Evolutionary conservation across 2,888 invertebrate genomes (phyloP), one percentile per base, ranked within the genome.

Genomic region (Limenitis camilla): DNA sequence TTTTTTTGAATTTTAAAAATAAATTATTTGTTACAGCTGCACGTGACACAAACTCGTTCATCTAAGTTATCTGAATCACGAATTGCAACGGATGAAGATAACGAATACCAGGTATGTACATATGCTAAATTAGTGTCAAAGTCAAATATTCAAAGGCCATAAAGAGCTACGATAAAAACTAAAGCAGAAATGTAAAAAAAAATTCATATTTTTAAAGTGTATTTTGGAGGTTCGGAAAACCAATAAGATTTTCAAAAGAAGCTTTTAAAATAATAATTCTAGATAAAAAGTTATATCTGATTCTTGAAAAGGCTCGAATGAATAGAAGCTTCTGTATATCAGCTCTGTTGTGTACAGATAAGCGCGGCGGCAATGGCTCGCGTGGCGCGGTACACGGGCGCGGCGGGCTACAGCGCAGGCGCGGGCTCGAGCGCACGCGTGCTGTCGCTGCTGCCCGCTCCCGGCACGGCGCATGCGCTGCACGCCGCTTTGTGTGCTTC

Each of bases 331-430:
- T 33, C 2, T 33, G 33, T 33, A 33, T 33, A 33, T 33, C 8
- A 33, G 7, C 9, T 29, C 6, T 35, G 10, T n/a, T 30, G n/a
- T 35, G 2, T 3, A 10, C 51, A 84, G 82, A 58, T 78, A 28
- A 80, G 61, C 49, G 76, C 74, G 0, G 74, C 76, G 10, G 84
- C 84, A 5, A 80, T 83, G 82, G 82, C 77, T 0, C 78, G 85
- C 35, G 84, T 85, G 59, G 84, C 85, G 4, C 76, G 81, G 6
- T 83, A 80, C 70, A 78, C 83, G 29, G 84, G 85, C 54, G 70
- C 76, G 49, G 66, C 57, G 45, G 63, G 57, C 5, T 51, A 51
- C n/a, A 49, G n/a, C 5, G 32, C n/a, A 4, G 30, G 35, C 28
- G 51, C 36, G 30, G 46, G 45, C n/a, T n/a, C n/a, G 39, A 52